Conservation (phyloP, 1,140 invertebrate species). For the Ctenoplectra terminalis region DNA sequence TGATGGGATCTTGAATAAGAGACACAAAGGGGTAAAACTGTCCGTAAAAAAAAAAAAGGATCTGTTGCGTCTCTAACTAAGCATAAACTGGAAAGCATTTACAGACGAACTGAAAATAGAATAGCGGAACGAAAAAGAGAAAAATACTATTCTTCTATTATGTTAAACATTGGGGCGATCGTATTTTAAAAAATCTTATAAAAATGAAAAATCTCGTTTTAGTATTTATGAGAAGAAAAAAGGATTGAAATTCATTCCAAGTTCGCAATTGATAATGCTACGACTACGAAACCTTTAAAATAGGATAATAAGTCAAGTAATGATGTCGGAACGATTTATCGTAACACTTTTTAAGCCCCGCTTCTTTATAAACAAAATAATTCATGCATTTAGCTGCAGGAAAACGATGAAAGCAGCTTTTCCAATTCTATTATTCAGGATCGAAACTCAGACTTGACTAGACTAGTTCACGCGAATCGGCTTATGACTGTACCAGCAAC, state of each 20-base stretch:
- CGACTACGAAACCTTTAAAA: no score
- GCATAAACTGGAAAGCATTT: neutral
- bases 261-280: neutral
- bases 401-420: neutral
- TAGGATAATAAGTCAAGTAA: no score
- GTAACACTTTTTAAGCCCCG: neutral
- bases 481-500: constrained; percentile 10
- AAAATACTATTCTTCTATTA: neutral
- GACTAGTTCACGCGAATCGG: neutral
- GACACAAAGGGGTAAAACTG: neutral
- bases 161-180: neutral
- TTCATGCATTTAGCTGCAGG: neutral
- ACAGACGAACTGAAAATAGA: neutral
- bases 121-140: neutral
- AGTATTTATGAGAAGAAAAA: neutral
- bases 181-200: neutral
- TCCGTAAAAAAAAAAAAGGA: neutral
- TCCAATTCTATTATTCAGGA: constrained; percentile 5
- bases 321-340: neutral
- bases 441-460: constrained; percentile 1
- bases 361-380: neutral
- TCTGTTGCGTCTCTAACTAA: neutral
- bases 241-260: neutral
- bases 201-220: neutral
- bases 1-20: neutral